A percentile compares a stretch with the other conserved stretches of the same genome.
Evolutionary conservation across 2,797 vertebrate species (phyloP).

Genomic region (Phoebastria nigripes): DNA sequence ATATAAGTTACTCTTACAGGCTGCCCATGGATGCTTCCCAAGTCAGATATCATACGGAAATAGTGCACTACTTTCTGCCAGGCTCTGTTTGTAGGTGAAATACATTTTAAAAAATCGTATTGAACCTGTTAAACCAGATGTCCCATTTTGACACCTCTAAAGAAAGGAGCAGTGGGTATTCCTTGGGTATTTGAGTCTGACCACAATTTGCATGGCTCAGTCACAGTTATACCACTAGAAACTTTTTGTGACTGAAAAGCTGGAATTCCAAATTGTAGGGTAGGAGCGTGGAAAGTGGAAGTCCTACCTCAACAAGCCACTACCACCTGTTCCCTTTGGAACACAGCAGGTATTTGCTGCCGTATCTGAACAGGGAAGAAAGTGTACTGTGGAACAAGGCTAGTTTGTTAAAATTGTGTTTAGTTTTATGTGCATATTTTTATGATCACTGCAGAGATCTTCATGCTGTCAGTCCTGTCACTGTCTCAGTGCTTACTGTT

Average conservation of each 20-base stretch:
- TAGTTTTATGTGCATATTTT: neutral
- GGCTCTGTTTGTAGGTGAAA: neutral
- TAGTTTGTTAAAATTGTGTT: neutral
- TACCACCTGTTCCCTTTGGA: neutral
- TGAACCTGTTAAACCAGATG: neutral
- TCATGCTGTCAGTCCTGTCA: rapidly evolving
- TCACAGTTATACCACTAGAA: rapidly evolving
- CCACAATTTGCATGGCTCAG: neutral
- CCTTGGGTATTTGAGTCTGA: neutral
- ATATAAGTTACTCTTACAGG: neutral
- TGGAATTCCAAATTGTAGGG: neutral
- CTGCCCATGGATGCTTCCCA: neutral
- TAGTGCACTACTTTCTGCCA: neutral
- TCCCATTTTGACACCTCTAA: neutral
- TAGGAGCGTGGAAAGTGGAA: neutral
- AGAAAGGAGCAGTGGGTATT: neutral
- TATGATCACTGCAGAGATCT: neutral
- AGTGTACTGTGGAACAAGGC: neutral
- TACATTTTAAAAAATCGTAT: neutral
- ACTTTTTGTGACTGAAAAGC: neutral
- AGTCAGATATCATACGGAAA: neutral
- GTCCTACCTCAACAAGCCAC: neutral
- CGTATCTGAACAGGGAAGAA: neutral
- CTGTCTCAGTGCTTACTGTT: neutral
- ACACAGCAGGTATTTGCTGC: neutral